phyloP scores from a whole-genome alignment of 2,797 vertebrate genomes.

The Gouania willdenowi region DNA sequence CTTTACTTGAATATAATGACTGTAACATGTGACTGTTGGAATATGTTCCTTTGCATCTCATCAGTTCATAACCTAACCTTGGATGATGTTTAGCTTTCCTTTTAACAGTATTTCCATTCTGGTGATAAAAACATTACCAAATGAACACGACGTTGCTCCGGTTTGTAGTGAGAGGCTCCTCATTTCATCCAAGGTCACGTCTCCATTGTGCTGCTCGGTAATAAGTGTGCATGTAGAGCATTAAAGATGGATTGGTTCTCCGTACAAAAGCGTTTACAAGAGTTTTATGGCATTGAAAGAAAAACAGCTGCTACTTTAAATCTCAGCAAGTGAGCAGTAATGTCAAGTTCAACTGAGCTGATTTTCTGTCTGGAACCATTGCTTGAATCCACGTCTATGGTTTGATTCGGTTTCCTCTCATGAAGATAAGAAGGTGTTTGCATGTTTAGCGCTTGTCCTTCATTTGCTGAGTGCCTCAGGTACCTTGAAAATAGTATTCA shows the following conservation, averaged over 20 bases:
- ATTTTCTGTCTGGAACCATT: constrained; percentile 11
- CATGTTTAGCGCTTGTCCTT: background rate
- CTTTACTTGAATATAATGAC: constrained; percentile 16
- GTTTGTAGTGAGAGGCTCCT: constrained; percentile 35
- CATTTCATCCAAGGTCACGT: constrained; percentile 55
- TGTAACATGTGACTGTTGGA: constrained; percentile 6
- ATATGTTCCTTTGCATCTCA: constrained; percentile 32
- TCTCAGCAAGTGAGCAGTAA: constrained; percentile 39
- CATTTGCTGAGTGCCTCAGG: constrained; percentile 1
- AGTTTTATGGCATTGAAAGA: constrained; percentile 28
- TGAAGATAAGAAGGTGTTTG: constrained; percentile 3
- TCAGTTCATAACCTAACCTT: constrained; percentile 56
- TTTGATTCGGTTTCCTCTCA: constrained; percentile 6
- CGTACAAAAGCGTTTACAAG: constrained; percentile 18
- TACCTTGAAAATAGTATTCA: constrained; percentile 2
- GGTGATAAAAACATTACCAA: constrained; percentile 55
- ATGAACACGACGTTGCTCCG: constrained; percentile 34
- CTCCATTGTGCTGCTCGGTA: constrained; percentile 42
- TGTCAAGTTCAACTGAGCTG: constrained; percentile 28
- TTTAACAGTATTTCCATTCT: constrained; percentile 37
- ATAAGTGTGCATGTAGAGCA: constrained; percentile 24
- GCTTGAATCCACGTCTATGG: background rate
- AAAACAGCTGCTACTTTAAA: constrained; percentile 31
- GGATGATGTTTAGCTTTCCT: constrained; percentile 48
- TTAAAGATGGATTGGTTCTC: constrained; percentile 38